Base-by-base conservation (phyloP, 2,797 vertebrate species). In the Simalia tracyae region DNA sequence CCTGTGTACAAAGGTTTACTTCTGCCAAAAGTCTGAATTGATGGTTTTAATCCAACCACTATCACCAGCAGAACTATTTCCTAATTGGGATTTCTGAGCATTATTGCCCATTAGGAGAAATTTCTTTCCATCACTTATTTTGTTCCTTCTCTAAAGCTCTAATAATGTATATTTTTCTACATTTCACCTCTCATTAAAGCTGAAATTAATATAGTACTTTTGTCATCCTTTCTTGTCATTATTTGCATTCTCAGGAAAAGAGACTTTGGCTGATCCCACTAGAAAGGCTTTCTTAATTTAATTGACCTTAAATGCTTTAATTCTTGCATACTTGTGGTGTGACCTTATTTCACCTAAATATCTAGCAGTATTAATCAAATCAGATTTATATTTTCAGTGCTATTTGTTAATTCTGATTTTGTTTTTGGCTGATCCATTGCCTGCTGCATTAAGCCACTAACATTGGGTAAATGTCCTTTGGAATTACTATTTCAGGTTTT, bases 11-110 rank as follows among this genome's bases (percentile, higher is more conserved):
- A 88, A 87, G 26, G 59, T 50, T 92, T 56, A 26, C 36, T 90
- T 66, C 68, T 92, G 26, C 60, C 85, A 84, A 61, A 46, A 88
- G 60, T 68, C 22, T 4, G 46, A 91, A 92, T 81, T 26, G 10
- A 91, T 84, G 9, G 28, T 89, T 95, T 84, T 90, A 91, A 87
- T 87, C 57, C 85, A 93, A 92, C 11, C 19, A 56, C 46, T 61
- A 36, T 31, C 66, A 91, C 46, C 84, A 50, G 42, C 36, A 26
- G 57, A 50, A n/a, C n/a, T 2, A 2, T 91, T 86, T 93, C 86
- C 64, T 89, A 56, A 64, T 76, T 81, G 60, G 60, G 72, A 64
- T 91, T 93, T 91, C 91, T 84, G 42, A 92, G 9, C 56, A 85
- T 85, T 68, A 56, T 57, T 84, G 14, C 26, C 50, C 12, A 50